phyloP scores from a whole-genome alignment of 2,113 vertebrate genomes.

The Cyprinodon variegatus region DNA sequence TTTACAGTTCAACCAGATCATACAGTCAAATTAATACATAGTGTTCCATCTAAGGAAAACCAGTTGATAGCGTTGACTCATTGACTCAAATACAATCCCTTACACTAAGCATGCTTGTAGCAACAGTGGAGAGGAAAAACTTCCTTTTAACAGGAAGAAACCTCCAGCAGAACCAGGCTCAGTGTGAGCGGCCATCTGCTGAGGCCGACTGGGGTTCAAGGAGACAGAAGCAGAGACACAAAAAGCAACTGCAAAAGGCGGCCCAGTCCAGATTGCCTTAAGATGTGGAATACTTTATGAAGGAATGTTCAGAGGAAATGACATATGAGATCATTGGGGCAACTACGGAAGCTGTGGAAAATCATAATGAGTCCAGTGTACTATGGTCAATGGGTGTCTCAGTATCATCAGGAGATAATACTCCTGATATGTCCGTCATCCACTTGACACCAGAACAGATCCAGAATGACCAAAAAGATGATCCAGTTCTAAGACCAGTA shows the following conservation, averaged over 20 bases:
- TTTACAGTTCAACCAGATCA: too few relatives aligned
- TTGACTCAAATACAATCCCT: too few relatives aligned
- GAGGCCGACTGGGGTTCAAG: too few relatives aligned
- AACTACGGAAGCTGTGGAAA: neutral
- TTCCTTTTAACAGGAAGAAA: too few relatives aligned
- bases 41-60: too few relatives aligned
- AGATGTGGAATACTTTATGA: neutral
- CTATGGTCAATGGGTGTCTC: neutral
- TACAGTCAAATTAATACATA: too few relatives aligned
- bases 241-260: neutral
- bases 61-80: too few relatives aligned
- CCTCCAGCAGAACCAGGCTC: too few relatives aligned
- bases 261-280: neutral
- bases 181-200: too few relatives aligned
- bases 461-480: neutral
- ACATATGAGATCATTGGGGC: neutral
- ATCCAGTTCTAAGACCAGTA: neutral
- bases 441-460: neutral
- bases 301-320: neutral
- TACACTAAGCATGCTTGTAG: too few relatives aligned
- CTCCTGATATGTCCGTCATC: neutral
- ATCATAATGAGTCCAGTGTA: neutral
- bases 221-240: too few relatives aligned
- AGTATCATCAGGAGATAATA: neutral
- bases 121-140: too few relatives aligned